These are phyloP conservation scores for Champsocephalus esox DNA, from an alignment of 2,797 vertebrate species.

Conservation along the genomic window DNA sequence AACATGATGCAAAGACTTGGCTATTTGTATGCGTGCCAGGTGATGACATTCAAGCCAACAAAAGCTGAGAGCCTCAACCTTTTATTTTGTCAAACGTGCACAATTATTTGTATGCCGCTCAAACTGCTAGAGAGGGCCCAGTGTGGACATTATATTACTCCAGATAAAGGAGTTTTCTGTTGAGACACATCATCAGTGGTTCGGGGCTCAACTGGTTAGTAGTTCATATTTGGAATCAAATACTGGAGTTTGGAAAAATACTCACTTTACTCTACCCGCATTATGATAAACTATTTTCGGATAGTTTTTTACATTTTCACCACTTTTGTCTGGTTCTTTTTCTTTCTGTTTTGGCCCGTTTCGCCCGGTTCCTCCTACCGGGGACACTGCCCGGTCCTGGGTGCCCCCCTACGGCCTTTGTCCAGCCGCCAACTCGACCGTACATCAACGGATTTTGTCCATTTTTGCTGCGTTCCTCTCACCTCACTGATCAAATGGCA, in stretches of 20 bases:
- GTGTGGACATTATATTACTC: slow-evolving; percentile 68
- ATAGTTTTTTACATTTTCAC: too few relatives aligned
- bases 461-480: too few relatives aligned
- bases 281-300: too few relatives aligned
- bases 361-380: too few relatives aligned
- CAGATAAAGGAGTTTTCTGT: slow-evolving; percentile 62
- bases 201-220: slow-evolving; percentile 9
- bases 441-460: too few relatives aligned
- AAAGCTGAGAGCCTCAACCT: slow-evolving; percentile 66
- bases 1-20: slow-evolving; percentile 69
- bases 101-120: slow-evolving; percentile 77
- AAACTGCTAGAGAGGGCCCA: slow-evolving; percentile 60
- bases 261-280: background rate
- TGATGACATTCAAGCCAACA: slow-evolving; percentile 80
- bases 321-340: too few relatives aligned
- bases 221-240: slow-evolving; percentile 15
- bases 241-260: slow-evolving; percentile 14
- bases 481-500: too few relatives aligned
- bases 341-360: too few relatives aligned
- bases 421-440: too few relatives aligned
- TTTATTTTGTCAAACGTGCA: slow-evolving; percentile 73
- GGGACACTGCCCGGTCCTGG: too few relatives aligned
- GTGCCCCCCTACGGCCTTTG: too few relatives aligned
- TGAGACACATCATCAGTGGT: slow-evolving; percentile 31
- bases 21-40: slow-evolving; percentile 68